Conservation (phyloP, 2,888 invertebrate species). For the Ophonus ardosiacus region DNA sequence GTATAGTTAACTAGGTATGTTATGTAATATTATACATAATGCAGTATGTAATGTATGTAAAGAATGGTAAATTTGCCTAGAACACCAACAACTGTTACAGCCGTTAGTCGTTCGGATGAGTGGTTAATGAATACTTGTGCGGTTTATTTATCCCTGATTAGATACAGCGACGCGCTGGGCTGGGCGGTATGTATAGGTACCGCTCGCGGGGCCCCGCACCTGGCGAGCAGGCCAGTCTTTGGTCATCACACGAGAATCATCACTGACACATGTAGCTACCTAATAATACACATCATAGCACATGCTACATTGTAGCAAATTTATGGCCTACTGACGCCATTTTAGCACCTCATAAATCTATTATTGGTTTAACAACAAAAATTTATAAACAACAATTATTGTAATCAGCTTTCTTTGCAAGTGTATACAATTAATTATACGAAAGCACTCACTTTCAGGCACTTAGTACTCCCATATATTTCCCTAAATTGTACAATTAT, state of each 20-base stretch:
- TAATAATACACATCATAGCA: slow-evolving; percentile 44
- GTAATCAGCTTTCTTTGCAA: slow-evolving; percentile 11
- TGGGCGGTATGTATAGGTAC: slow-evolving; percentile 63
- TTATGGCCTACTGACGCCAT: slow-evolving; percentile 44
- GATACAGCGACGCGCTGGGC: slow-evolving; percentile 50
- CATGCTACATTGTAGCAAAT: slow-evolving; percentile 58
- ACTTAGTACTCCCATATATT: slow-evolving; percentile 3
- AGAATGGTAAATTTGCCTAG: slow-evolving; percentile 60
- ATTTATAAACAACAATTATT: slow-evolving; percentile 14
- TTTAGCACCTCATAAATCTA: slow-evolving; percentile 46
- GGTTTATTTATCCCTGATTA: slow-evolving; percentile 63
- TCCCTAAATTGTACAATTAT: slow-evolving; percentile 3
- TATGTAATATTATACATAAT: slow-evolving; percentile 60
- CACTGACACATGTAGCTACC: slow-evolving; percentile 55
- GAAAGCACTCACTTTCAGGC: slow-evolving; percentile 28
- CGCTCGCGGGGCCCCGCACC: slow-evolving; percentile 33
- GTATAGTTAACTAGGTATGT: slow-evolving; percentile 60
- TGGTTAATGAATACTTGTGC: slow-evolving; percentile 63
- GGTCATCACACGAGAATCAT: slow-evolving; percentile 59
- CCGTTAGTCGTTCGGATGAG: neutral
- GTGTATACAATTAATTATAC: slow-evolving; percentile 8
- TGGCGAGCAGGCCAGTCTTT: slow-evolving; percentile 53
- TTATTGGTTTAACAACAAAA: slow-evolving; percentile 32
- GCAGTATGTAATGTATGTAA: slow-evolving; percentile 36
- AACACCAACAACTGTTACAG: slow-evolving; percentile 30